Evolutionary conservation across 2,797 vertebrate genomes (phyloP), one percentile per base, ranked within the genome.

Genomic region (Pipistrellus kuhlii): DNA sequence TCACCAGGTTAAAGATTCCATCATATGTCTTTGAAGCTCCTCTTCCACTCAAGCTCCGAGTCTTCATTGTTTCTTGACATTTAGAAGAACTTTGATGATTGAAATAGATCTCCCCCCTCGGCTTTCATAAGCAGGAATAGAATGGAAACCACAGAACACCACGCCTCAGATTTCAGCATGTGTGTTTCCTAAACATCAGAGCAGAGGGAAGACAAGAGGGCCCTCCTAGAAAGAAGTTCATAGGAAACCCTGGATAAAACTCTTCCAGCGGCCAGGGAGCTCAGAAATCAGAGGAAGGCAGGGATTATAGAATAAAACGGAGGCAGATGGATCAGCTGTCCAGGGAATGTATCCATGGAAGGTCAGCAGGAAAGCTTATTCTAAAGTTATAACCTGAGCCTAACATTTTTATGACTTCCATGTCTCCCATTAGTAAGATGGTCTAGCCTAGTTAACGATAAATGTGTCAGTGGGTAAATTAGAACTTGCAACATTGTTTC

Each of bases 401-500:
- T 88, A 71, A 93, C n/a, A 53, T 75, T 46, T 87, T 90, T 84
- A 41, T 27, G 76, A 81, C 62, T 93, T 75, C 72, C 35, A 17
- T 41, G 80, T 21, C 59, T 92, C 51, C 53, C 38, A 8, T 44
- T 73, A 53, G 32, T n/a, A 71, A 90, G 27, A 64, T 13, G 27
- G 48, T 59, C 48, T 51, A 59, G 38, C 35, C 76, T 80, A 57
- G 73, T 89, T 75, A 25, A 51, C 27, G 85, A 88, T 92, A 89
- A 91, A 38, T 91, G 71, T 94, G 57, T 89, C 88, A 59, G 51
- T 62, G 59, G 69, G 46, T 73, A 73, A 81, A 76, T 17, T 87
- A 25, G 5, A 86, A 73, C 14, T 57, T 38, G 55, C 76, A 92
- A 92, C 88, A 77, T 5, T 93, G 59, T 76, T 84, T 66, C 68